These are phyloP conservation scores for Aphrophora alni DNA, from an alignment of 2,888 invertebrate genomes.

Conservation along the genomic window DNA sequence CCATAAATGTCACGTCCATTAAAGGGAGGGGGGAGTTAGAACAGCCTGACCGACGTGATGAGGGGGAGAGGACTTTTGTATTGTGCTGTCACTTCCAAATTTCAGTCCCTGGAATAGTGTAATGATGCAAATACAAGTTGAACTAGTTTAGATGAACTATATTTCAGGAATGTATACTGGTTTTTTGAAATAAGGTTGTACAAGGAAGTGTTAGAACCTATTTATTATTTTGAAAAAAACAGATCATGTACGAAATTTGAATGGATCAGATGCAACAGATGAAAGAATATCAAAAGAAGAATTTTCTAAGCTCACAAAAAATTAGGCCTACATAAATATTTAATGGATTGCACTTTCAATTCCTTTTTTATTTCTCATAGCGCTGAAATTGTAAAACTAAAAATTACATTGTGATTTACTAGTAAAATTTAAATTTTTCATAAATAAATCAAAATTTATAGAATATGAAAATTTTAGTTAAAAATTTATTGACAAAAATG, in stretches of 20 bases:
- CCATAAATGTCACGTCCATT: neutral
- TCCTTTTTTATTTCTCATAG: no score
- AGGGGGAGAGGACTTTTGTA: neutral
- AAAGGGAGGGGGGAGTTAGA: neutral
- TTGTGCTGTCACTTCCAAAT: neutral
- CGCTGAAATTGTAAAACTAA: no score
- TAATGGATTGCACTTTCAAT: no score
- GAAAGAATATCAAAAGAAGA: neutral
- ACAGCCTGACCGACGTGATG: neutral
- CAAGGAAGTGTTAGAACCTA: neutral
- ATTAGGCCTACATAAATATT: no score
- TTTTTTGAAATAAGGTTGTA: neutral
- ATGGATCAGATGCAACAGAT: neutral
- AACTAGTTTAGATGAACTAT: neutral
- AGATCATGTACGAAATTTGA: neutral
- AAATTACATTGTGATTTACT: no score
- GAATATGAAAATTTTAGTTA: no score
- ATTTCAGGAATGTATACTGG: neutral
- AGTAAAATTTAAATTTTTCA: no score
- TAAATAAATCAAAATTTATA: no score
- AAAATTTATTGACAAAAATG: no score
- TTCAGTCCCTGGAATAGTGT: neutral
- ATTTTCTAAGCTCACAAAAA: neutral
- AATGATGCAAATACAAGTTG: neutral
- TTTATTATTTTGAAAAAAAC: neutral